A percentile compares a stretch with the other conserved stretches of the same genome.
Conservation (phyloP, 1,140 invertebrate species). For the Triops cancriformis region DNA sequence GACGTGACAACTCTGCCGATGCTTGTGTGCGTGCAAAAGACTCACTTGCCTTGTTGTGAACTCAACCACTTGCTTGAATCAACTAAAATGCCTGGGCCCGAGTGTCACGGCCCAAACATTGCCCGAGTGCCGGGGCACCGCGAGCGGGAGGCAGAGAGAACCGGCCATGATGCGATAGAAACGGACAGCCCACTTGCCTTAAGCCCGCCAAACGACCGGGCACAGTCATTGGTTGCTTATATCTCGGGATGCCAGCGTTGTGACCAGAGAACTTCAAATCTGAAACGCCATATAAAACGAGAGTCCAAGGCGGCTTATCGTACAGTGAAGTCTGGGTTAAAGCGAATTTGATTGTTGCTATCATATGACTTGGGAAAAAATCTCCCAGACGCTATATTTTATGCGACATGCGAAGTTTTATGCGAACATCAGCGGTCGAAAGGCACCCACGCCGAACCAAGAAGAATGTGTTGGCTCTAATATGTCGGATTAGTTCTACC, state of each 20-base stretch:
- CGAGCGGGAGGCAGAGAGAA: neutral
- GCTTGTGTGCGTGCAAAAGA: neutral
- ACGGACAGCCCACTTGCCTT: neutral
- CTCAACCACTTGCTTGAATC: neutral
- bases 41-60: neutral
- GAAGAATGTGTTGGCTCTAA: too few relatives aligned
- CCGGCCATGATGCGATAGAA: neutral
- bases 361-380: too few relatives aligned
- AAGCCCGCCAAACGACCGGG: neutral
- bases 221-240: neutral
- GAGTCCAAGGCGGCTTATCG: neutral
- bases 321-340: too few relatives aligned
- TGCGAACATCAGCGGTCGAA: too few relatives aligned
- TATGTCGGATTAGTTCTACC: too few relatives aligned
- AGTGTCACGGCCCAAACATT: neutral
- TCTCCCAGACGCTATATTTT: too few relatives aligned
- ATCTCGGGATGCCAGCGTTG: neutral
- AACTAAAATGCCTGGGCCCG: slow-evolving; percentile 6
- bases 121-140: neutral
- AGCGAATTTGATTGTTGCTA: too few relatives aligned
- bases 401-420: too few relatives aligned
- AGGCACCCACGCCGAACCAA: too few relatives aligned
- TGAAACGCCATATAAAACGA: neutral
- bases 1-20: neutral
- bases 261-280: neutral